Base-by-base conservation (phyloP, 1,140 invertebrate genomes). In the Thalassaphorura encarpata region DNA sequence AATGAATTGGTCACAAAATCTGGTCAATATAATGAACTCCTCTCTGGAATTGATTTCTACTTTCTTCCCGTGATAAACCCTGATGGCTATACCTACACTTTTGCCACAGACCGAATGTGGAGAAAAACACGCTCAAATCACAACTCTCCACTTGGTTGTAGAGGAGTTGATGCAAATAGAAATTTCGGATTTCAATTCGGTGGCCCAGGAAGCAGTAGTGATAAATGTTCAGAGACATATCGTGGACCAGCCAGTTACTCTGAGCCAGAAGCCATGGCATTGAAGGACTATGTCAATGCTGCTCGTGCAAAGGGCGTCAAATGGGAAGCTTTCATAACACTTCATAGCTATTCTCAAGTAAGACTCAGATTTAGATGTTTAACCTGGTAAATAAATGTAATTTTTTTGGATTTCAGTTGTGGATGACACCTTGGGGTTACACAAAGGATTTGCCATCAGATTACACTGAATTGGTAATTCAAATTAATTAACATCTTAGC, bases 141-240 rank as follows among this genome's bases (percentile, higher is more conserved):
- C 16, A 19, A 39, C 26, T 49, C 47, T 6, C 18, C 19, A n/a
- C 18, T 31, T 1, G 47, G 26, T 0, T 66, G 62, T 31, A 24
- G 27, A 2, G 65, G 65, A 0, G 63, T 65, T 18, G 66, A 68
- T 47, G 54, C 55, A 15, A 69, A 69, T 46, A 49, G 68, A 26
- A 69, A 69, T 45, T 69, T 67, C 43, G 68, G 63, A 11, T 64
- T 60, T 47, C 52, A 68, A 24, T 87, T 83, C 81, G 74, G 80
- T 60, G 77, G 76, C n/a, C 58, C 77, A 55, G 89, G 88, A 15
- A 81, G 85, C 1, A 88, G 85, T 31, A 75, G 75, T 29, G 69
- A 71, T 59, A 68, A 69, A 2, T 80, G 77, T 56, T 71, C 68
- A n/a, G 71, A 76, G 18, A 73, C 72, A n/a, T 80, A 72, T 63